Evolutionary conservation across 2,888 invertebrate genomes (phyloP), one percentile per base, ranked within the genome.

Genomic region (Diloba caeruleocephala): DNA sequence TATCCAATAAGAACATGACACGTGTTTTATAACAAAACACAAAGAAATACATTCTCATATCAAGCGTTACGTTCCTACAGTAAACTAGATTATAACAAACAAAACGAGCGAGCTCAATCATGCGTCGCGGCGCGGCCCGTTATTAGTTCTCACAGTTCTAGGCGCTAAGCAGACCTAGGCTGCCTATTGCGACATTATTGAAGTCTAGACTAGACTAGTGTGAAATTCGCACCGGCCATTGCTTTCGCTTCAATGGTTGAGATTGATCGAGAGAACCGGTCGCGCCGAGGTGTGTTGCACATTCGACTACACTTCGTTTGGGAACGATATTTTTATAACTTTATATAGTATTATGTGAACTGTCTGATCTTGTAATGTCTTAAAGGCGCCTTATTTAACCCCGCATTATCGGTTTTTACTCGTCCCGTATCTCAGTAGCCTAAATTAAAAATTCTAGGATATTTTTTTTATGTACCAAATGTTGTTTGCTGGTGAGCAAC

Each of bases 251-350:
- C 87, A 89, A 89, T 88, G 84, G 79, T 60, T 71, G 71, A 82
- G 88, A 87, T 86, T 88, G 88, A 87, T 86, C 80, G 82, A 79
- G 81, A 75, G 79, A 91, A 90, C 92, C 90, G 92, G 92, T 90
- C 81, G 73, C 46, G 42, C 32, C 46, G 54, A 66, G 72, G 78
- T 70, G 72, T 75, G 63, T 45, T 65, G 55, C 74, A 62, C 61
- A 36, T 74, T 73, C 74, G 56, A 54, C 15, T 25, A 12, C 7
- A 14, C 44, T 56, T 65, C 63, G 65, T 67, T 84, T 77, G 74
- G 76, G 73, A 79, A 69, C 12, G 12, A 9, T 41, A 14, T 39
- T 59, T 50, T 44, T 19, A 32, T 15, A 26, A 12, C n/a, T 42
- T 23, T 12, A 21, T 6, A 5, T 32, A 19, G 13, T 19, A 7